Evolutionary conservation across 2,113 vertebrate species (phyloP), one percentile per base, ranked within the genome.

Genomic region (Ameiurus melas): DNA sequence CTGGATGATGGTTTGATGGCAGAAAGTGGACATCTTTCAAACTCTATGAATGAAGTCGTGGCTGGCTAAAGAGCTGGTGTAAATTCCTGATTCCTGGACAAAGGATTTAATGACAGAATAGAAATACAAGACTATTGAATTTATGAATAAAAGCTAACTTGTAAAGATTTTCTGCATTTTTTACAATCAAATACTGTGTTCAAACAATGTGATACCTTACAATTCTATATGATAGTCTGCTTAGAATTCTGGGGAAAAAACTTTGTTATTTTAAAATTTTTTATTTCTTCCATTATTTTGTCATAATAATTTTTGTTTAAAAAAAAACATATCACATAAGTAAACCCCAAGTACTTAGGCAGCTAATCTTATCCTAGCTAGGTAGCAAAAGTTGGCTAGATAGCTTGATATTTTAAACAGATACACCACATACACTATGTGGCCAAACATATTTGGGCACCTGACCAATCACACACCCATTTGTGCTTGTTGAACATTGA

Each of bases 1-100:
- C 9, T 68, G 7, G 30, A 68, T 80, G 85, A 53, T 47, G 55
- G 70, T 43, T 77, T 75, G 51, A 85, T 75, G 68, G 55, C 14
- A 60, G 57, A 58, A 86, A 25, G 55, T 9, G 27, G 13, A 71
- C 19, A 51, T 19, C 25, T 77, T 77, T 81, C 73, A 25, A 80
- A n/a, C 80, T 81, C 58, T 22, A 75, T 84, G 70, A 77, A 84
- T 84, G 43, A 39, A 70, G 62, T 66, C 27, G 19, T 53, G 53
- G 78, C 33, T 70, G 78, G 64, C 39, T 70, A 81, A 81, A 89
- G 27, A 78, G 51, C 58, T 57, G 8, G 20, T 58, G 20, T 86
- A 75, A 64, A 73, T 80, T 85, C 83, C 78, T 51, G 53, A 36
- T 36, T 60, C 17, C 22, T 47, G 36, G 51, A 27, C 12, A 51